phyloP scores from a whole-genome alignment of 2,113 vertebrate genomes.

The Poeciliopsis prolifica region DNA sequence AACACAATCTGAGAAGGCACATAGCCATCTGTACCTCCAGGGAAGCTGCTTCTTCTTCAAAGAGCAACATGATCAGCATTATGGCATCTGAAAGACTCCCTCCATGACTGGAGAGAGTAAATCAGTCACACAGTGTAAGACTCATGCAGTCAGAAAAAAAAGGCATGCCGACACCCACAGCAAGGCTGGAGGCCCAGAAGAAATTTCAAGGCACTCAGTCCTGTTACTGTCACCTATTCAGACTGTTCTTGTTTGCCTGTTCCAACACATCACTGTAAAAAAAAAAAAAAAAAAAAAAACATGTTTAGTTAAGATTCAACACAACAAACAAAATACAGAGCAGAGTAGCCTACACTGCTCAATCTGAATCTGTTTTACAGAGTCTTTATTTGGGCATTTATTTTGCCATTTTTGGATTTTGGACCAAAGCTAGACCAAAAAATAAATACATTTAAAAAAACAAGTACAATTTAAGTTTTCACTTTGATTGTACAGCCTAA shows the following conservation, averaged over 20 bases:
- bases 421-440: not conserved
- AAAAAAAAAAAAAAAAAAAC: not conserved
- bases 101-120: slow-evolving; percentile 52
- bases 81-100: slow-evolving; percentile 62
- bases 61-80: slow-evolving; percentile 67
- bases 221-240: slow-evolving; percentile 34
- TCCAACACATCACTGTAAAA: not conserved
- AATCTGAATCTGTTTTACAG: not conserved
- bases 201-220: slow-evolving; percentile 32
- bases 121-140: slow-evolving; percentile 56
- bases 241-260: slow-evolving; percentile 20
- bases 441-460: not conserved
- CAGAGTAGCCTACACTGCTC: too few species aligned
- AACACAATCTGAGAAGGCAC: slow-evolving; percentile 64
- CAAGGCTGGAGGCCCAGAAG: slow-evolving; percentile 29
- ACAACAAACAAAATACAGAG: not conserved
- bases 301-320: not conserved
- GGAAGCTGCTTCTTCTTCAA: slow-evolving; percentile 69
- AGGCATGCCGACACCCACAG: slow-evolving; percentile 47
- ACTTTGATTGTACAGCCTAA: not conserved
- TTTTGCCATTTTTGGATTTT: not conserved
- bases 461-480: not conserved
- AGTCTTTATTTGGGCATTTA: not conserved
- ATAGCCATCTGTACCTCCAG: slow-evolving; percentile 69
- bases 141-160: slow-evolving; percentile 36